Base-by-base conservation (phyloP, 2,888 invertebrate genomes). In the Oxytorus armatus region DNA sequence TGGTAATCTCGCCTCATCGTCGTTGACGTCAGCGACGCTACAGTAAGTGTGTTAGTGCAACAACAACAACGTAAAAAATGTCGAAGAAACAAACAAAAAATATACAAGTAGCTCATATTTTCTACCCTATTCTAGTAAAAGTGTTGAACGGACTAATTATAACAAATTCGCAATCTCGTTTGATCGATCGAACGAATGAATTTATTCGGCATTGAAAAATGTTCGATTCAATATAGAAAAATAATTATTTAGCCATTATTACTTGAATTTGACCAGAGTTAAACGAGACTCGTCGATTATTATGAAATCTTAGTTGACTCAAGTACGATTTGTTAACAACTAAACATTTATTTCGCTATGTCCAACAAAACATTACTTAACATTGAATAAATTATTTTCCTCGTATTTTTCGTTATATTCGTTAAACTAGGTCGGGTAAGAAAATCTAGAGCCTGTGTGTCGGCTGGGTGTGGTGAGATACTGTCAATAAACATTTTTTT, bases 1-100 rank as follows among this genome's bases (percentile, higher is more conserved):
- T 96, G 97, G 95, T 96, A 97, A 93, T 97, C 97, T 92, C 97
- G 95, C 93, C 96, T 95, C 95, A 97, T 96, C 87, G 95, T 94
- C 86, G 94, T 94, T 85, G 94, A 93, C 87, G 92, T 93, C 92
- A 92, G 91, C 90, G 90, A 90, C 88, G 91, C 92, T 92, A 90
- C 83, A 90, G 90, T 90, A 89, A 91, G 90, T 89, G 89, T 89
- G 89, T 91, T 89, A 91, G 90, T 90, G 90, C 90, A 42, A 57
- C 63, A 73, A 63, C 59, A 51, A 61, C 63, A 73, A 63, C 73
- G 44, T 47, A 73, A 73, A 63, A 63, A 3, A 18, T 14, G 25
- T 16, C 23, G 11, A 29, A 42, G 25, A 11, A 61, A 66, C 88
- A 89, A 87, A 88, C 85, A 84, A 86, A 82, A 85, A 86, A 70